These are phyloP conservation scores for Ornithorhynchus anatinus DNA, from an alignment of 2,113 vertebrate genomes.

Conservation along the genomic window DNA sequence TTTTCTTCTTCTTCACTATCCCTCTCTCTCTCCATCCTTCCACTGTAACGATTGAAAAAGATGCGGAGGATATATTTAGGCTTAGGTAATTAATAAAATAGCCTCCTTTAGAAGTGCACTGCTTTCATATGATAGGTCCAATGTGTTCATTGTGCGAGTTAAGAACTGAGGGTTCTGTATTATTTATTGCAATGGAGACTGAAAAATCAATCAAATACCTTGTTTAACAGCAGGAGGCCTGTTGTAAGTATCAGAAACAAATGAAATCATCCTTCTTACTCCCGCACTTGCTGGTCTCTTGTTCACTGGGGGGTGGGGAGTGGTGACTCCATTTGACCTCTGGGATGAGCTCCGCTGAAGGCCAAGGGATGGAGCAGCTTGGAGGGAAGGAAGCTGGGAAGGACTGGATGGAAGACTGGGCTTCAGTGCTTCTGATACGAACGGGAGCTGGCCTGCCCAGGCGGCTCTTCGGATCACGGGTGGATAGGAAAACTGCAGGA, in stretches of 20 bases:
- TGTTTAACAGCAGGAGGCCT: fast-evolving
- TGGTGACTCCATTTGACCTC: fast-evolving
- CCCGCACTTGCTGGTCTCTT: slow-evolving; percentile 31
- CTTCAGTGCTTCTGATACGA: slow-evolving; percentile 15
- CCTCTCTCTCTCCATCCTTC: no score
- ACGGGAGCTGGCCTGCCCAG: slow-evolving; percentile 39
- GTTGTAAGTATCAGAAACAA: neutral
- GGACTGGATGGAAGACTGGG: neutral
- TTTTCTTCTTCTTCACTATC: no score
- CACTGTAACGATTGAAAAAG: neutral
- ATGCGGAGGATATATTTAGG: neutral
- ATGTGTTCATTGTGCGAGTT: no score
- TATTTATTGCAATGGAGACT: no score
- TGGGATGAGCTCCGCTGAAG: neutral
- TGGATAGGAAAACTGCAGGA: slow-evolving; percentile 36
- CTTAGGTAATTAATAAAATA: neutral
- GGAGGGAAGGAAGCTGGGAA: slow-evolving; percentile 40
- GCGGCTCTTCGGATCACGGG: slow-evolving; percentile 8
- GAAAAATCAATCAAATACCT: neutral
- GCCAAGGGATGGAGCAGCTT: neutral
- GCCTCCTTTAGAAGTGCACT: no score
- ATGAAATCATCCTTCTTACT: neutral
- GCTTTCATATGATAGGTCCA: no score
- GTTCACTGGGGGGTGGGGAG: slow-evolving; percentile 38
- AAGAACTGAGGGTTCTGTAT: neutral